Evolutionary conservation across 1,140 invertebrate genomes (phyloP).

Genomic region (Babylonia areolata): DNA sequence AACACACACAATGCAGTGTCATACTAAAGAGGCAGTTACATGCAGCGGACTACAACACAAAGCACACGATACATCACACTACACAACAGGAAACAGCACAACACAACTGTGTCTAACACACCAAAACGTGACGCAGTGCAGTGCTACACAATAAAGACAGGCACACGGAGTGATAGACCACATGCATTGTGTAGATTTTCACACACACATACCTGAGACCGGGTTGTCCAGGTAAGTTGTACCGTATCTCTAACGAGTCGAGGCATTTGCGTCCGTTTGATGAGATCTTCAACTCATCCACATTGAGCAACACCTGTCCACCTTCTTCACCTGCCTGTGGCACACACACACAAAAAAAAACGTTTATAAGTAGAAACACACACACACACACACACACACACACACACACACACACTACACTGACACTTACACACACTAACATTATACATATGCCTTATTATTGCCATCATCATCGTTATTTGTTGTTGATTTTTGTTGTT

Average conservation of each 20-base stretch:
- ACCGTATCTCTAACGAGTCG: conserved; percentile 32
- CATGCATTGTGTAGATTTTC: too few relatives aligned
- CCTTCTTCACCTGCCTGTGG: neutral
- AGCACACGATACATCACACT: too few relatives aligned
- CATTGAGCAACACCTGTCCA: conserved; percentile 12
- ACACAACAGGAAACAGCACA: too few relatives aligned
- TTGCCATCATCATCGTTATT: too few relatives aligned
- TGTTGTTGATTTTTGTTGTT: too few relatives aligned
- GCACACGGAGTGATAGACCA: too few relatives aligned
- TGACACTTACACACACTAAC: neutral
- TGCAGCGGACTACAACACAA: too few relatives aligned
- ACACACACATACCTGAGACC: conserved; percentile 34
- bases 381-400: neutral
- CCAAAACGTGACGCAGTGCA: too few relatives aligned
- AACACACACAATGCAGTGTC: too few relatives aligned
- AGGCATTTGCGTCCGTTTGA: conserved; percentile 1
- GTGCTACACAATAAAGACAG: too few relatives aligned
- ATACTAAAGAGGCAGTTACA: too few relatives aligned
- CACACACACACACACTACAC: neutral
- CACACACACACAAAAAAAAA: neutral
- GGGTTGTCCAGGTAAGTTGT: conserved; percentile 27
- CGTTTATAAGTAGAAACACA: neutral
- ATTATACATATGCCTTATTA: neutral
- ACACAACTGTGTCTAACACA: too few relatives aligned
- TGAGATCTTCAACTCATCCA: conserved; percentile 27